Base-by-base conservation (phyloP, 2,888 invertebrate genomes). In the Gonocerus acuteangulatus region DNA sequence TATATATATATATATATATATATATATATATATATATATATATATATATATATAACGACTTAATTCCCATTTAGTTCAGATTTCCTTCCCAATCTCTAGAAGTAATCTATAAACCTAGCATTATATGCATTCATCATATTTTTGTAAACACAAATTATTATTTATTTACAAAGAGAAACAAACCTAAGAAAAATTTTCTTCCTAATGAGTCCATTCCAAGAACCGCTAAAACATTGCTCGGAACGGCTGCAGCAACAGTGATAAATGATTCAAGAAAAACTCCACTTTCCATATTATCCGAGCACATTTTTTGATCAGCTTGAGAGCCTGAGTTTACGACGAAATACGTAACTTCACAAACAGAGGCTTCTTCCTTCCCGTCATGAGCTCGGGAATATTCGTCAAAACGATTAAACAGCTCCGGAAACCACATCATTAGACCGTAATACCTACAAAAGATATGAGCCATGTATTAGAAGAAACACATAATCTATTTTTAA, bases 391-490 rank as follows among this genome's bases (percentile, higher is more conserved):
- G 79, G 54, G 83, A 81, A 76, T 82, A 91, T 73, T 88, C 87
- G 75, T 90, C 89, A 74, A 89, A 90, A 49, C 93, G 86, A 73
- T 88, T 89, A 77, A 94, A 95, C 72, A 95, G 80, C 76, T 94
- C 93, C 0, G 94, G 94, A 77, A 94, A 93, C 95, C 95, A 95
- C 89, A 95, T 91, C 89, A 92, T 92, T 59, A 95, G 78, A 44
- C 94, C 94, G 74, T 95, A 95, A 75, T 93, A 95, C 61, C 89
- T 86, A 74, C 9, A 74, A 70, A 49, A 47, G 11, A 32, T 9
- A 32, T 11, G 32, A n/a, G n/a, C n/a, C n/a, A n/a, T n/a, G n/a
- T n/a, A n/a, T n/a, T n/a, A n/a, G n/a, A n/a, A n/a, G n/a, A n/a
- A n/a, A n/a, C n/a, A n/a, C n/a, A n/a, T n/a, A n/a, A n/a, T n/a